phyloP scores from a whole-genome alignment of 2,888 invertebrate species.

The Chironomus riparius region DNA sequence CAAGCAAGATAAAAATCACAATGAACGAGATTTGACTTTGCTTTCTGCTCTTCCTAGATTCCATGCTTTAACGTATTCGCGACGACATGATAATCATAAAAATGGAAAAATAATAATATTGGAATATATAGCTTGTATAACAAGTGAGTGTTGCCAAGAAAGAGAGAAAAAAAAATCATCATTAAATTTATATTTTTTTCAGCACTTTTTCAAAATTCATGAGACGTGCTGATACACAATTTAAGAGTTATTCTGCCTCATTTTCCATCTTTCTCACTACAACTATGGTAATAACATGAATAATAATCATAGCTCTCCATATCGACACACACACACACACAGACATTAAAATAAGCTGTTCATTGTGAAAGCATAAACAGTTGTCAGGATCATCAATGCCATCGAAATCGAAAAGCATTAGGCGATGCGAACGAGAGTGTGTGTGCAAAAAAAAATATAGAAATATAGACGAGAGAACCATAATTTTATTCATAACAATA shows the following conservation, averaged over 20 bases:
- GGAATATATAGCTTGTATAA: background rate
- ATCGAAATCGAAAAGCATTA: background rate
- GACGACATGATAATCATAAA: background rate
- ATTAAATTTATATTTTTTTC: background rate
- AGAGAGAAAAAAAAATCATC: background rate
- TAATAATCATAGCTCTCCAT: background rate
- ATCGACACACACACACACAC: background rate
- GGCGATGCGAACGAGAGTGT: background rate
- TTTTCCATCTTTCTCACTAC: background rate
- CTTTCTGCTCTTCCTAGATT: too few species aligned
- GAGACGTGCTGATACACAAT: background rate
- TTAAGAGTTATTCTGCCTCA: too few species aligned
- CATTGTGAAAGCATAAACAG: conserved; percentile 3
- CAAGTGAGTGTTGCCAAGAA: background rate
- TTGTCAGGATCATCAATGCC: background rate
- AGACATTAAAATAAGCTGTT: background rate
- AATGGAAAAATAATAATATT: background rate
- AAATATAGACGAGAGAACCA: background rate
- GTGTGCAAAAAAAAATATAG: background rate
- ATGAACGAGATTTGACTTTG: background rate
- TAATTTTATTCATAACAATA: background rate
- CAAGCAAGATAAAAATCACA: conserved; percentile 4
- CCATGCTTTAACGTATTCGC: background rate
- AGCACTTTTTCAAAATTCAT: conserved; percentile 7
- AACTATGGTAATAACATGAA: background rate